Evolutionary conservation across 2,888 invertebrate species (phyloP).

Genomic region (Cerceris rybyensis): DNA sequence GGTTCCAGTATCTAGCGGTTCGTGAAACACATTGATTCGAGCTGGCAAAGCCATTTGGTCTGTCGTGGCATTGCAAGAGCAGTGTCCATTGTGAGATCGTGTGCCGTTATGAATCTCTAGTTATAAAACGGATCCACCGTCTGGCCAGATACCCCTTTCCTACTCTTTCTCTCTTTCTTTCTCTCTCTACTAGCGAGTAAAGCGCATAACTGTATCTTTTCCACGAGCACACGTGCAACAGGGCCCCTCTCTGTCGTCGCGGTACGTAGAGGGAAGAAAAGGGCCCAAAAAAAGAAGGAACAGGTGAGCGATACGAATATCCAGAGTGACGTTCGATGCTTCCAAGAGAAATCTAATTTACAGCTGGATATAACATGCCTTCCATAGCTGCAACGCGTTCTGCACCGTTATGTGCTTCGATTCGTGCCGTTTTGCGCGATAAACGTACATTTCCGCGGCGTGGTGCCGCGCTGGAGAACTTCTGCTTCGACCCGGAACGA

Average conservation of each 20-base stretch:
- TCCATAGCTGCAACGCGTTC: conserved; percentile 5
- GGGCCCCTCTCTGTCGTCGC: conserved; percentile 21
- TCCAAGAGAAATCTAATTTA: conserved; percentile 59
- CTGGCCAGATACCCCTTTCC: conserved; percentile 49
- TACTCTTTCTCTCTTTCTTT: conserved; percentile 2
- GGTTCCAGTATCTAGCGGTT: conserved; percentile 14
- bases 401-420: conserved; percentile 60
- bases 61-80: conserved; percentile 43
- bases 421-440: conserved; percentile 45
- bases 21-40: conserved; percentile 42
- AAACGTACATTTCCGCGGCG: conserved; percentile 47
- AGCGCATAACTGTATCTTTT: conserved; percentile 77
- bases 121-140: conserved; percentile 76
- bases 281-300: background rate
- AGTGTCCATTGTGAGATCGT: conserved; percentile 64
- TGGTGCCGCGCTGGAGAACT: conserved; percentile 5
- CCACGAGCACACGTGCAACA: conserved; percentile 60
- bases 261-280: conserved; percentile 7
- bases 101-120: conserved; percentile 80
- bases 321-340: conserved; percentile 40
- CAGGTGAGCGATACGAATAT: conserved; percentile 31
- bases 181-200: conserved; percentile 26
- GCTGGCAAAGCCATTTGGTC: conserved; percentile 37
- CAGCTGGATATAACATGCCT: conserved; percentile 36
- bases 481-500: background rate